Percentiles rank a stretch among this genome's conserved stretches.
These are phyloP conservation scores for Gryllus bimaculatus DNA, from an alignment of 1,140 invertebrate species.

Conservation along the genomic window DNA sequence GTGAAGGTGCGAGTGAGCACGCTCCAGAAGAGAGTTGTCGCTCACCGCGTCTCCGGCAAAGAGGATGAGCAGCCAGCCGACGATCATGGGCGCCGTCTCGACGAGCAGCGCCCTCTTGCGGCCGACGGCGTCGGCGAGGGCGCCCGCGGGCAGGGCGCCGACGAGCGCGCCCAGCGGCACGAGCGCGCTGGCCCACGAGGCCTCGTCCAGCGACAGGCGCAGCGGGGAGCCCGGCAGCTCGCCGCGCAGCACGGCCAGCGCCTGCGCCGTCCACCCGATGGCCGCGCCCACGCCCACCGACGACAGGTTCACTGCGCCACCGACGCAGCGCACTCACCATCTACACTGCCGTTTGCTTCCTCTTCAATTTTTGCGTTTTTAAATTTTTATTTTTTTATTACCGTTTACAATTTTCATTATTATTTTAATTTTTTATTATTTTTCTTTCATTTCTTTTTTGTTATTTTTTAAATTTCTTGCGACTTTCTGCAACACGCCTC, in stretches of 20 bases:
- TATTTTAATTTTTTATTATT: no score
- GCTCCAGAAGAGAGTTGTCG: no score
- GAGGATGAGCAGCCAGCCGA: conserved; percentile 51
- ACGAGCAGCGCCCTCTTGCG: conserved; percentile 49
- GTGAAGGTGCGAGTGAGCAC: no score
- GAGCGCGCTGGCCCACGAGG: conserved; percentile 44
- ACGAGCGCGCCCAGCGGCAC: conserved; percentile 44
- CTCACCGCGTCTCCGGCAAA: conserved; percentile 24
- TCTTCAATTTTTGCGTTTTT: no score
- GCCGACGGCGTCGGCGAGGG: conserved; percentile 52
- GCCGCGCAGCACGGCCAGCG: conserved; percentile 32
- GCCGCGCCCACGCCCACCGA: conserved; percentile 44
- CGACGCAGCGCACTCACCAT: no score
- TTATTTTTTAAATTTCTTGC: no score
- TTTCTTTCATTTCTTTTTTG: no score
- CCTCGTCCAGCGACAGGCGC: conserved; percentile 29
- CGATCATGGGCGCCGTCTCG: conserved; percentile 44
- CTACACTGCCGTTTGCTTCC: no score
- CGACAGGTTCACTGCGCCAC: conserved; percentile 42
- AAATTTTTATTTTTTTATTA: no score
- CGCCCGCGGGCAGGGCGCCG: conserved; percentile 44
- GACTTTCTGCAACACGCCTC: no score
- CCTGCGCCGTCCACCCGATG: conserved; percentile 47
- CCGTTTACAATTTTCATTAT: no score
- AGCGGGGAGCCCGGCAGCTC: conserved; percentile 8